phyloP scores from a whole-genome alignment of 2,113 vertebrate genomes.

The Ahaetulla prasina region DNA sequence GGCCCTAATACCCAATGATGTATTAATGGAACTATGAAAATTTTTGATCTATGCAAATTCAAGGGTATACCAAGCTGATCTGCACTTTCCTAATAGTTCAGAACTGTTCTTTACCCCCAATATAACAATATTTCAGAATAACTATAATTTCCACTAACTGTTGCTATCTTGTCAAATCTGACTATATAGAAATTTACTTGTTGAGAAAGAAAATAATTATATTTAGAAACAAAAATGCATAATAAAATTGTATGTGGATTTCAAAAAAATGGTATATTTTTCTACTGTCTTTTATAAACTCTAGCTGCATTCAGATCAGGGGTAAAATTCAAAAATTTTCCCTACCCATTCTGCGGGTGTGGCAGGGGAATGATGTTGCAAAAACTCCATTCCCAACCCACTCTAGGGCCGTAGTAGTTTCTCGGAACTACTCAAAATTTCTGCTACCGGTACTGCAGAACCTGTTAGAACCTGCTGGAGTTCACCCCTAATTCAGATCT shows the following conservation, averaged over 20 bases:
- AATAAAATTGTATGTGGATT: not conserved
- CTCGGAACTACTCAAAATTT: too few relatives aligned
- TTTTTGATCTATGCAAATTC: not conserved
- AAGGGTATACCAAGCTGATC: not conserved
- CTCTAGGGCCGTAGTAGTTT: too few relatives aligned
- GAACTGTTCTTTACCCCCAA: not conserved
- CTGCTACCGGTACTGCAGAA: too few relatives aligned
- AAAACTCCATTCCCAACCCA: too few relatives aligned
- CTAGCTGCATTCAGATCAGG: too few relatives aligned
- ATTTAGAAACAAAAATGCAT: not conserved
- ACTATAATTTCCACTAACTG: not conserved
- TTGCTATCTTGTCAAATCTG: not conserved
- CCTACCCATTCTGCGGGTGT: too few relatives aligned
- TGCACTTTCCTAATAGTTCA: not conserved
- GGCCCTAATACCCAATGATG: not conserved
- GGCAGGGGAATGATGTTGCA: too few relatives aligned
- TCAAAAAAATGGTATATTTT: not conserved
- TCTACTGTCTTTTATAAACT: not conserved
- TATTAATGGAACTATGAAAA: not conserved
- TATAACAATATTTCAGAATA: not conserved
- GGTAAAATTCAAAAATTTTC: too few relatives aligned
- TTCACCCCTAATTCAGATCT: too few relatives aligned
- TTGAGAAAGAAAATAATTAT: not conserved
- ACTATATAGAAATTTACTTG: not conserved
- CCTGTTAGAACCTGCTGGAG: too few relatives aligned